Conservation (phyloP, 2,113 vertebrate genomes). For the Notothenia rossii region DNA sequence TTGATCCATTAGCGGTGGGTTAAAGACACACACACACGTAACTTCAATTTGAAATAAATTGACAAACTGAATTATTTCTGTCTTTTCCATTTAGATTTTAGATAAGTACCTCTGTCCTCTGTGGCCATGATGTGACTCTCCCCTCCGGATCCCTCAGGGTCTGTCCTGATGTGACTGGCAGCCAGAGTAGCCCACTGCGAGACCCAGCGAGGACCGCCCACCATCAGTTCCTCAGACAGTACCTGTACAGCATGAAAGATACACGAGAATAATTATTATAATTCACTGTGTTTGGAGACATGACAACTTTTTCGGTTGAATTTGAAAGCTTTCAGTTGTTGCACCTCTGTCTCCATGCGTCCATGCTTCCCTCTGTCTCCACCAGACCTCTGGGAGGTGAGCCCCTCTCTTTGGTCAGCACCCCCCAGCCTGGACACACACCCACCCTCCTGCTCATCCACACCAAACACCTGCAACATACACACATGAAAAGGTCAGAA, state of each 20-base stretch:
- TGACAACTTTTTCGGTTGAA: not conserved
- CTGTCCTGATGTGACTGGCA: slow-evolving; percentile 93
- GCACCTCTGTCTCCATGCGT: slow-evolving; percentile 75
- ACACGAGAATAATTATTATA: not conserved
- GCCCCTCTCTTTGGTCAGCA: slow-evolving; percentile 84
- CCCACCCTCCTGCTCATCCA: slow-evolving; percentile 90
- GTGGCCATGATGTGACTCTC: slow-evolving; percentile 83
- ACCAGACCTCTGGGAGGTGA: slow-evolving; percentile 69
- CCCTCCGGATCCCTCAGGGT: slow-evolving; percentile 88
- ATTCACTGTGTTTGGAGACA: not conserved
- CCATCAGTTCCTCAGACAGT: slow-evolving; percentile 84
- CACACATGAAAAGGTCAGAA: slow-evolving; percentile 16
- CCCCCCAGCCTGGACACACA: slow-evolving; percentile 88
- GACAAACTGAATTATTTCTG: not conserved
- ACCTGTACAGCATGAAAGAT: slow-evolving; percentile 54
- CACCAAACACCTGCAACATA: slow-evolving; percentile 90
- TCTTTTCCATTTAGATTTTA: not conserved
- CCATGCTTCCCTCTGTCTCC: slow-evolving; percentile 85
- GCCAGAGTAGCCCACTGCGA: slow-evolving; percentile 97
- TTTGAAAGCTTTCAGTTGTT: not conserved
- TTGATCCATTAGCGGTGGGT: not conserved
- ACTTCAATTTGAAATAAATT: not conserved
- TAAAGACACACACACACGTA: not conserved
- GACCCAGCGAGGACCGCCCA: slow-evolving; percentile 93
- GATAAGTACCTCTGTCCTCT: slow-evolving; percentile 88